phyloP scores from a whole-genome alignment of 2,888 invertebrate species.

The Phymatocera aterrima region DNA sequence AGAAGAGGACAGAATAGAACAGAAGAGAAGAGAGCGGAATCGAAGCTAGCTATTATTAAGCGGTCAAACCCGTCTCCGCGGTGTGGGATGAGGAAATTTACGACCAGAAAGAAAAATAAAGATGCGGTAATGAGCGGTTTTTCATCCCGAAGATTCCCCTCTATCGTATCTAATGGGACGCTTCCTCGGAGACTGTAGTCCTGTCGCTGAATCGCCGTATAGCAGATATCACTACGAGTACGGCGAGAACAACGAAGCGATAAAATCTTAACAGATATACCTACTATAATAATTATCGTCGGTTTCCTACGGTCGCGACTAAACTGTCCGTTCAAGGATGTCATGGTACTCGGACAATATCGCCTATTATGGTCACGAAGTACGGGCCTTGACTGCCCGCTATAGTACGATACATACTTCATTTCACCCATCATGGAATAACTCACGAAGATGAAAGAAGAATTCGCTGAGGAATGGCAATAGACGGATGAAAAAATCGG shows the following conservation, averaged over 20 bases:
- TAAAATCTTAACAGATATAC: neutral
- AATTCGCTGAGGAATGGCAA: conserved; percentile 11
- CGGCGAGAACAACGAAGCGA: neutral
- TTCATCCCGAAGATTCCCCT: neutral
- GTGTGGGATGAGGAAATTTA: neutral
- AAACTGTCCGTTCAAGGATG: neutral
- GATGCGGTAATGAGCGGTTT: neutral
- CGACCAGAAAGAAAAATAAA: neutral
- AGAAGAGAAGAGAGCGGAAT: neutral
- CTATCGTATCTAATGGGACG: no score
- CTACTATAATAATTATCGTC: neutral
- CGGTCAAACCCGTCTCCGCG: neutral
- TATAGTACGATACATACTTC: neutral
- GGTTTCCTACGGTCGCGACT: neutral
- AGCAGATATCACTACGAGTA: no score
- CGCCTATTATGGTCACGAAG: conserved; percentile 21
- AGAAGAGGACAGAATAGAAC: neutral
- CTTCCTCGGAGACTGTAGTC: no score
- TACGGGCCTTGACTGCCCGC: conserved; percentile 10
- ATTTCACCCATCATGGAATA: no score
- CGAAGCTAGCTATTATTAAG: neutral
- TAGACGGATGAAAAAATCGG: neutral
- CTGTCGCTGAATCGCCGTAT: no score
- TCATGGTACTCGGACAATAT: conserved; percentile 11
- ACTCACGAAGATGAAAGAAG: neutral